Evolutionary conservation across 2,888 invertebrate species (phyloP), one percentile per base, ranked within the genome.

Genomic region (Chymomyza fuscimana): DNA sequence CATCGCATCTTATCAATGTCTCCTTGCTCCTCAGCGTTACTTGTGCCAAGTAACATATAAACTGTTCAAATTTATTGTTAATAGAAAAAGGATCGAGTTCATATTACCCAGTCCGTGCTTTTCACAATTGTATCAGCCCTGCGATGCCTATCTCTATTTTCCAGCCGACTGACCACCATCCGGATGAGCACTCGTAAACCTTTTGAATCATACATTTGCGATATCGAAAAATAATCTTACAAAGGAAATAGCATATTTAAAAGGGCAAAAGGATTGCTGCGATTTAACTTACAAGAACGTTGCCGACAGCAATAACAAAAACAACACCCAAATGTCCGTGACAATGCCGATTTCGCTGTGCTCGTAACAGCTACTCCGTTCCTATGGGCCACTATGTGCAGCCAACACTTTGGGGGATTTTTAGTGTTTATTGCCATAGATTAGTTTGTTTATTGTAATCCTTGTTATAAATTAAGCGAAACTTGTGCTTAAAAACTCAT

Each of bases 401-500:
- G 51, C 63, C 32, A 67, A 78, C 78, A 80, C 84, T 88, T 81
- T 76, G 78, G 84, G 89, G 89, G 86, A 83, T 83, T 89, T 88
- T 88, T 81, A 85, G 89, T 89, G 88, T 90, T 90, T 91, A 90
- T 90, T 89, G 82, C 82, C 76, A 40, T 73, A 90, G 91, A 90
- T 91, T 90, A 89, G 86, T 89, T 91, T 87, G 86, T 91, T 91
- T 90, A 91, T 90, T 88, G 88, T 90, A 86, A 91, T 91, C 90
- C 86, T 86, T 76, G 81, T 77, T 86, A 89, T 90, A 90, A 89
- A 90, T 89, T 89, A 89, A 85, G 89, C 77, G 79, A 75, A 85
- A 85, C 88, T 85, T 85, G 74, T 69, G 81, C 84, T 79, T 76
- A 73, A 69, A 70, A 86, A 85, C 80, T 77, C 80, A 73, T 77